A percentile compares a stretch with the other conserved stretches of the same genome.
These are phyloP conservation scores for Remorina albescens DNA, from an alignment of 2,797 vertebrate genomes.

Conservation along the genomic window DNA sequence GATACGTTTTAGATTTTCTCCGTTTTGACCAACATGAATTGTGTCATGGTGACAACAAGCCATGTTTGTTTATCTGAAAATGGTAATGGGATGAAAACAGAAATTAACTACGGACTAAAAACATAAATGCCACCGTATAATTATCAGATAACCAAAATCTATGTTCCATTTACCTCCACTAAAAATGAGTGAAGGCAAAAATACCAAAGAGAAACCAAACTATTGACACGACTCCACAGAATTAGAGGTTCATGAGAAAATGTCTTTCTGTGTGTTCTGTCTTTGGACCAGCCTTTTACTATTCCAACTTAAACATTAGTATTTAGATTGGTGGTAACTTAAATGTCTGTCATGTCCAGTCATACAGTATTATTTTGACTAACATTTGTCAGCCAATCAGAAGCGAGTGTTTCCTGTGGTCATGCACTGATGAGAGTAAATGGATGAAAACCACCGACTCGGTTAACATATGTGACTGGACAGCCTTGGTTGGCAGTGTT, in stretches of 20 bases:
- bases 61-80: not conserved
- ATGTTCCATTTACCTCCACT: not conserved
- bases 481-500: conserved; percentile 14
- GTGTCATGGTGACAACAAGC: no score
- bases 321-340: conserved; percentile 6
- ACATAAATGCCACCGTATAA: not conserved
- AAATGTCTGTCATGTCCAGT: conserved; percentile 36
- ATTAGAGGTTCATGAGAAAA: not conserved
- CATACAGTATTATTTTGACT: conserved; percentile 27
- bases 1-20: no score
- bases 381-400: conserved; percentile 18
- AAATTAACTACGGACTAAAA: not conserved
- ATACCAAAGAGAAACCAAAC: not conserved
- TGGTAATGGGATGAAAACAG: not conserved
- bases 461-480: conserved; percentile 31
- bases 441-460: conserved; percentile 31
- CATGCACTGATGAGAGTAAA: conserved; percentile 17
- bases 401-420: conserved; percentile 25
- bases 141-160: not conserved
- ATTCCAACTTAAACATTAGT: not conserved
- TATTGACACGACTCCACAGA: not conserved
- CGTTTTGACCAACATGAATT: no score
- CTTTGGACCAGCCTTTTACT: not conserved
- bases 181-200: not conserved
- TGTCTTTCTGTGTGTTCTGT: not conserved